Evolutionary conservation across 2,888 invertebrate genomes (phyloP), one percentile per base, ranked within the genome.

Genomic region (Phragmatobia fuliginosa): DNA sequence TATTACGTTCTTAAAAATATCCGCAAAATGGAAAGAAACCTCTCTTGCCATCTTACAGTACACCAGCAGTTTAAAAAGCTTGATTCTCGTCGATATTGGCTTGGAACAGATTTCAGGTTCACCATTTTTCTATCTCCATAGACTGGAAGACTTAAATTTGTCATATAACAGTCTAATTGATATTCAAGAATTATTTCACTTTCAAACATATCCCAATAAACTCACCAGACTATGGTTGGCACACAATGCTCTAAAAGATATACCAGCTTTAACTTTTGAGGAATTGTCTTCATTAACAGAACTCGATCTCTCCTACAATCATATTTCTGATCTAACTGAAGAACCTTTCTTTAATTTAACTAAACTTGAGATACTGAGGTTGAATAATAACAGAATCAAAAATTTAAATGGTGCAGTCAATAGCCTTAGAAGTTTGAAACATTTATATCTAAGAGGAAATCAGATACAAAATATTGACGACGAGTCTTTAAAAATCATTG

Each of bases 371-470:
- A 79, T 79, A 21, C 81, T 94, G 1, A 87, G 81, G 68, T 73
- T 94, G 14, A 90, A 91, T 65, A 88, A 93, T 69, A 94, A 94
- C 58, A 84, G 75, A 67, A 94, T 94, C 2, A 87, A 88, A 74
- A 82, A 93, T 75, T 82, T 94, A 1, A 93, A 94, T 66, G 94
- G 94, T 2, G 94, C 94, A 11, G 82, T 95, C 10, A 93, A 94
- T 70, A 87, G 85, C 33, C 84, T 94, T 4, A 80, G 83, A 2
- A 86, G 87, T 49, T 85, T 95, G 45, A 91, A 87, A 72, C 93
- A 94, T 80, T 83, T 94, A 25, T 92, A 86, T 78, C 75, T 94
- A 18, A 87, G 83, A 74, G 85, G 88, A 1, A 94, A 94, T 79
- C 72, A 89, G 18, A 90, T 94, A 67, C 76, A 89, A 33, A 86